Base-by-base conservation (phyloP, 2,888 invertebrate genomes). In the Drosophila crucigera region DNA sequence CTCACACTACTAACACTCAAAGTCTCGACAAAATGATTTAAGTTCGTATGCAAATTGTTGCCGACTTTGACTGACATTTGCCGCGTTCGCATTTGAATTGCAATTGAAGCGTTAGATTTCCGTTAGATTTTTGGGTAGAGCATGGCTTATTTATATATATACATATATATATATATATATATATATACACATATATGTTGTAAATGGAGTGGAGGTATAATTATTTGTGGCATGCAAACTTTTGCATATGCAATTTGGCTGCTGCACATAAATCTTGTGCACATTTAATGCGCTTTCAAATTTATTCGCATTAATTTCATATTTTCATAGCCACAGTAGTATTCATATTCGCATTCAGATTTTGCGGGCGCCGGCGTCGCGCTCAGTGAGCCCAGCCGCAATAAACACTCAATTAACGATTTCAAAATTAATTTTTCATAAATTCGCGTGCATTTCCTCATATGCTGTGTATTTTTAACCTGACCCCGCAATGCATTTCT, bases 361-460 rank as follows among this genome's bases (percentile, higher is more conserved):
- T 54, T 73, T 75, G 35, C 56, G 63, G 63, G 79, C 74, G 79
- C 64, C 79, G 58, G 63, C 79, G 70, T 78, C 30, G 79, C 80
- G 80, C 76, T 79, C 73, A 73, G 35, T 83, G 80, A 80, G 75
- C 77, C 78, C 84, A 83, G 84, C 85, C 70, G 89, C 89, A 91
- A 92, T 92, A 92, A 92, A 92, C 92, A 92, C 92, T 92, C 92
- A 91, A 92, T 92, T 92, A 92, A 92, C 90, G 87, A 90, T 90
- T 90, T 90, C 68, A 83, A 89, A 92, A 92, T 91, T 89, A 91
- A 91, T 91, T 91, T 92, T 91, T 91, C 86, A 92, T 90, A 87
- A 82, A 91, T 85, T 90, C 89, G 67, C 73, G 76, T 78, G 80
- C 76, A 83, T 80, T 90, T 82, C 86, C 82, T 80, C 80, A 80